Evolutionary conservation across 2,113 vertebrate genomes (phyloP).

Genomic region (Rallus limicola): DNA sequence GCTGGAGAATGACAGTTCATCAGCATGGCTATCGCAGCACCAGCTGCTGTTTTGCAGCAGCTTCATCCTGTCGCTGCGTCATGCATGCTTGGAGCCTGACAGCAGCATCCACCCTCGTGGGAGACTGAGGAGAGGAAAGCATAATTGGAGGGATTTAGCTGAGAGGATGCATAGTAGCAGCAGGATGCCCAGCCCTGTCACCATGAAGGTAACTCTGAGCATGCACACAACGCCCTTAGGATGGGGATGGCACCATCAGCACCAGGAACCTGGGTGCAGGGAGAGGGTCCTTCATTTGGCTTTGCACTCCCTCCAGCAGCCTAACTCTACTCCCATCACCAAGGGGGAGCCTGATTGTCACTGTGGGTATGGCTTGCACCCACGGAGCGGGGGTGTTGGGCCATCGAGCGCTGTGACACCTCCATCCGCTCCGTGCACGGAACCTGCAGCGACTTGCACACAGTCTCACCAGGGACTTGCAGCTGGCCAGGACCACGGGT

Average conservation of each 20-base stretch:
- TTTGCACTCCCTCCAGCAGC: background rate
- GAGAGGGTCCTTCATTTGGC: background rate
- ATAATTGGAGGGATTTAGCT: background rate
- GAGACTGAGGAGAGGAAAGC: background rate
- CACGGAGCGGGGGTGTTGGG: background rate
- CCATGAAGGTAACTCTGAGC: fast-evolving
- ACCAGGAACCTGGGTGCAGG: fast-evolving
- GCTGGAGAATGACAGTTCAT: background rate
- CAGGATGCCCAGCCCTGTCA: background rate
- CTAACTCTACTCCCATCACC: background rate
- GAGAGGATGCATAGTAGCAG: background rate
- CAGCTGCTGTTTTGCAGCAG: background rate
- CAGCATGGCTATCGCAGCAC: background rate
- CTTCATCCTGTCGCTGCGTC: background rate
- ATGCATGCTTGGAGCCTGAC: background rate
- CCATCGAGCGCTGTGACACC: background rate
- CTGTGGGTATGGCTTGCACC: background rate
- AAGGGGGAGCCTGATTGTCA: background rate
- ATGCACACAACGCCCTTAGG: fast-evolving
- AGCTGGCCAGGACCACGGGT: background rate
- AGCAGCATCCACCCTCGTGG: background rate
- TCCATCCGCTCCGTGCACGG: background rate
- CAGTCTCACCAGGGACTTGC: background rate
- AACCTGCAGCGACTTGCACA: background rate
- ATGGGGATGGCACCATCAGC: background rate